Evolutionary conservation across 64 coral and sea anemone genomes (phyloP).

Genomic region (Cladopsammia gracilis): DNA sequence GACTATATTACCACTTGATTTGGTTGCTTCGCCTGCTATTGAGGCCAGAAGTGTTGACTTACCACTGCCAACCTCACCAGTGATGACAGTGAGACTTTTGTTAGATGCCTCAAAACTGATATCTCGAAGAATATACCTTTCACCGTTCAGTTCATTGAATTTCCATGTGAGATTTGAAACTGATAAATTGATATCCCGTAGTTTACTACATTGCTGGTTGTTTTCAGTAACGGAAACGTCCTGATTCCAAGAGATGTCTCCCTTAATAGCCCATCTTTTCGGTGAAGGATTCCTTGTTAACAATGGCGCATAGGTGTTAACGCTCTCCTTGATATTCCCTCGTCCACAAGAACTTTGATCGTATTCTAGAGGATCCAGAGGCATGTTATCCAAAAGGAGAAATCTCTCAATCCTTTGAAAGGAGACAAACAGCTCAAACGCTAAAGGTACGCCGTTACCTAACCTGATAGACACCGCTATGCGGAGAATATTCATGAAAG

Average conservation of each 20-base stretch:
- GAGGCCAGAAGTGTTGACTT: neutral
- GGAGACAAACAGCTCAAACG: neutral
- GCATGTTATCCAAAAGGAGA: neutral
- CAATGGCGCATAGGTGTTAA: neutral
- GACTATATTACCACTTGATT: too few species aligned
- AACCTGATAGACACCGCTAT: neutral
- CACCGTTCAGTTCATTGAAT: neutral
- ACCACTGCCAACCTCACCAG: slow-evolving; percentile 62
- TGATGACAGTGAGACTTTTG: slow-evolving; percentile 36
- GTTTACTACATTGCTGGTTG: neutral
- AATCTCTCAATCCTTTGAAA: neutral
- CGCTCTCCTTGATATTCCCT: too few species aligned
- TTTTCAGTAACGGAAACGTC: neutral
- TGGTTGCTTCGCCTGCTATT: too few species aligned
- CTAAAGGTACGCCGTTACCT: neutral
- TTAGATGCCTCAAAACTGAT: slow-evolving; percentile 33
- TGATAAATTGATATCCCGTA: neutral
- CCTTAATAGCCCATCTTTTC: neutral
- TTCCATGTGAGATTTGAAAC: slow-evolving; percentile 31
- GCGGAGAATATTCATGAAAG: slow-evolving; percentile 19
- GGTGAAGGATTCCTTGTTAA: neutral
- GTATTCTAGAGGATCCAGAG: neutral
- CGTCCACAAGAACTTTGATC: neutral
- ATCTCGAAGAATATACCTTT: neutral
- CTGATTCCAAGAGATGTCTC: neutral